phyloP scores from a whole-genome alignment of 2,888 invertebrate species.

The Phortica okadai region DNA sequence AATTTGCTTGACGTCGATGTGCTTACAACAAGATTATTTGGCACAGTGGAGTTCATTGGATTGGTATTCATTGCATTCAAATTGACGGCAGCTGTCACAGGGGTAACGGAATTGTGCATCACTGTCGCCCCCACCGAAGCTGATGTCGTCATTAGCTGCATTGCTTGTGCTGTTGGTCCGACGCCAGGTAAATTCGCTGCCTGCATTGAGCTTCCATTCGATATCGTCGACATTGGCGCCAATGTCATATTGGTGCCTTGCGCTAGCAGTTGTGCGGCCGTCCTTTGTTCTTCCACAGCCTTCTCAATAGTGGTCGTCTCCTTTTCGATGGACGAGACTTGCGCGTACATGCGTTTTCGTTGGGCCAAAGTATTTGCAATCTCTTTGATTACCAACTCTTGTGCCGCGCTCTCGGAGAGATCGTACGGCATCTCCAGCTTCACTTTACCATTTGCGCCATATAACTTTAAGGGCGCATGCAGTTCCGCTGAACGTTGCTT shows the following conservation, averaged over 20 bases:
- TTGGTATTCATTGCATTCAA: slow-evolving; percentile 43
- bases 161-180: slow-evolving; percentile 44
- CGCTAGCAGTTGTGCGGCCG: slow-evolving; percentile 72
- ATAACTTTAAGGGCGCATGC: slow-evolving; percentile 78
- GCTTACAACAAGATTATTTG: slow-evolving; percentile 44
- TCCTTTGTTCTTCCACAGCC: slow-evolving; percentile 81
- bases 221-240: slow-evolving; percentile 46
- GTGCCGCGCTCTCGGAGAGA: slow-evolving; percentile 83
- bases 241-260: slow-evolving; percentile 74
- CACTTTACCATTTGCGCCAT: slow-evolving; percentile 62
- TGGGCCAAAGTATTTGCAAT: slow-evolving; percentile 90
- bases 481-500: slow-evolving; percentile 86
- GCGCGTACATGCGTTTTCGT: slow-evolving; percentile 89
- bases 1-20: slow-evolving; percentile 35
- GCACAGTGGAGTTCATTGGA: slow-evolving; percentile 38
- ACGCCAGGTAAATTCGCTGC: background rate
- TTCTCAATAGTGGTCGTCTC: slow-evolving; percentile 87
- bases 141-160: slow-evolving; percentile 50
- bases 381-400: slow-evolving; percentile 90
- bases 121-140: slow-evolving; percentile 19
- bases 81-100: slow-evolving; percentile 46
- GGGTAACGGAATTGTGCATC: slow-evolving; percentile 1
- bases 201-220: background rate
- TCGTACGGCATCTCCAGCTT: slow-evolving; percentile 75
- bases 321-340: slow-evolving; percentile 87